Evolutionary conservation across 2,797 vertebrate species (phyloP).

Genomic region (Neoniphon sammara): DNA sequence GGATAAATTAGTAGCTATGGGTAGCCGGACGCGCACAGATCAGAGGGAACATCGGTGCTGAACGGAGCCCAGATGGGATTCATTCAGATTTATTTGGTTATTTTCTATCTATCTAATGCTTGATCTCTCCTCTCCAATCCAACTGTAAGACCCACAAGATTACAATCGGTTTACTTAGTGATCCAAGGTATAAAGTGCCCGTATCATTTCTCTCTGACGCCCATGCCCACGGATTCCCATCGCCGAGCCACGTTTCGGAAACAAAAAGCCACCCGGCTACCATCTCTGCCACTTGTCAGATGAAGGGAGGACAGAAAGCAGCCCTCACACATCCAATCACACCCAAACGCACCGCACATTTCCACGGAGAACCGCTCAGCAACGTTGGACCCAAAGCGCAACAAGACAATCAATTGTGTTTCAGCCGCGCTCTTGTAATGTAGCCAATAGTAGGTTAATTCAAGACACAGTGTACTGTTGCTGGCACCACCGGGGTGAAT

Average conservation of each 20-base stretch:
- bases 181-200: not conserved
- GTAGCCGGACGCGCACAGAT: constrained; percentile 28
- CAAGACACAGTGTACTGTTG: not conserved
- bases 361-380: constrained; percentile 7
- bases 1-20: constrained; percentile 29
- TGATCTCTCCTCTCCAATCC: not conserved
- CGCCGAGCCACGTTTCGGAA: constrained; percentile 56
- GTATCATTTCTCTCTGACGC: constrained; percentile 9
- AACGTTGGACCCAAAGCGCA: constrained; percentile 36
- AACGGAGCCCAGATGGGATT: constrained; percentile 29
- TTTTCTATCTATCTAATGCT: not conserved
- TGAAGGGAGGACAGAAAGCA: not conserved
- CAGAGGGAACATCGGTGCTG: constrained; percentile 14
- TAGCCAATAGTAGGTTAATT: not conserved
- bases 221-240: constrained; percentile 17
- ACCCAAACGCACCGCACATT: constrained; percentile 28
- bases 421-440: not conserved
- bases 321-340: constrained; percentile 12
- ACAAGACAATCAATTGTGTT: constrained; percentile 6
- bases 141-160: not conserved
- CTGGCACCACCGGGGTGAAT: constrained; percentile 7
- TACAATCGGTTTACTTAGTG: not conserved
- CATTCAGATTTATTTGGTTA: constrained; percentile 5
- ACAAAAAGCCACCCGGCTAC: constrained; percentile 47
- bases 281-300: constrained; percentile 50